Base-by-base conservation (phyloP, 2,797 vertebrate genomes). In the Eulemur coronatus region DNA sequence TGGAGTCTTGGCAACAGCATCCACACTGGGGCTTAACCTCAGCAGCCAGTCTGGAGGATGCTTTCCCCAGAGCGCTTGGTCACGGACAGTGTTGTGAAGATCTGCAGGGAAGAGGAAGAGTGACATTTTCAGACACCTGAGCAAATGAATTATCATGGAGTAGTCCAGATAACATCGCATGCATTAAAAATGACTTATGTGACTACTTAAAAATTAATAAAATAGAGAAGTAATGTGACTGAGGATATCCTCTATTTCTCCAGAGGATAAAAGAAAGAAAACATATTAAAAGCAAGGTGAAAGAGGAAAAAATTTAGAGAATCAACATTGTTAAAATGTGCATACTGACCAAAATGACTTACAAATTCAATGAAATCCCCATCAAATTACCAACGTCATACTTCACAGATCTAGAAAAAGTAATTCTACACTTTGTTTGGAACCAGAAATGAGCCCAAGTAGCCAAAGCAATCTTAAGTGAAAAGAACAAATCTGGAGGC, bases 1-100 rank as follows among this genome's bases (percentile, higher is more conserved):
- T 65, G 90, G 93, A 93, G 75, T 94, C 89, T 92, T 61, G 98
- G 98, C 98, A 96, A 96, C 85, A 97, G 97, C 96, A 97, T 30
- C 97, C 97, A 98, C 98, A 99, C 99, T 97, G 98, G 98, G 98
- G 95, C 94, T 98, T 99, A 99, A 98, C 99, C 99, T 99, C 99
- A 99, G 99, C 99, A 99, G 85, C 99, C 99, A 33, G 98, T 82
- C 91, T 98, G 97, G 11, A 98, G 33, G 70, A 95, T 97, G 94
- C 12, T 92, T 63, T 96, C 98, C 18, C 99, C 99, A 7, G 98
- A 99, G 81, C 98, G 98, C 90, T 99, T 99, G 7, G 99, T 99
- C 97, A 99, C 98, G 0, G 98, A 99, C 94, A 99, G 92, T 0
- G 98, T 98, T 50, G 99, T 99, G 97, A 99, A 99, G 15, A 99